These are phyloP conservation scores for Torymus aiolomorphi DNA, from an alignment of 2,888 invertebrate genomes.

Conservation along the genomic window DNA sequence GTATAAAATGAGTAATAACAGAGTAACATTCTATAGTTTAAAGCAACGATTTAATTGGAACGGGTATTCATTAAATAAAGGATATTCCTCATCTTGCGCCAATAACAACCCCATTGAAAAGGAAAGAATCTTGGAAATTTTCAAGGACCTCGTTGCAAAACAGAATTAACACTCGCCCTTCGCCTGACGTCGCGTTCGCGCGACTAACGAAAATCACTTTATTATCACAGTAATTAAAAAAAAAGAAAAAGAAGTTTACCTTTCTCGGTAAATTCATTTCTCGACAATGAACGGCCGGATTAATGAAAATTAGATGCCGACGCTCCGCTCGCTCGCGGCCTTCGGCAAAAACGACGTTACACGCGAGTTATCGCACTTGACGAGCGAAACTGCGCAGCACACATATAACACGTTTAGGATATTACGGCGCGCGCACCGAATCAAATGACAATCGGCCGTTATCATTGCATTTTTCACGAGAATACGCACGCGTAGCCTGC, in stretches of 20 bases:
- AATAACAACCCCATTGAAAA: no score
- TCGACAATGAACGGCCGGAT: slow-evolving; percentile 10
- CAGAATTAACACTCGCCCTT: not conserved
- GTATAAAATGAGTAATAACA: no score
- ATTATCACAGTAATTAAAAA: slow-evolving; percentile 3
- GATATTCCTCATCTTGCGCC: no score
- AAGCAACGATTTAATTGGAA: no score
- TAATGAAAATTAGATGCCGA: slow-evolving; percentile 24
- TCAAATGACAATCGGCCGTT: no score
- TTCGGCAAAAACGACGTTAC: not conserved
- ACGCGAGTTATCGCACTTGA: slow-evolving; percentile 14
- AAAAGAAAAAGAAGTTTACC: not conserved
- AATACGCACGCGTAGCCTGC: no score
- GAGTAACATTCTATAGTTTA: no score
- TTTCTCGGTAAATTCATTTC: slow-evolving; percentile 13
- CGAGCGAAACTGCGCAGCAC: not conserved
- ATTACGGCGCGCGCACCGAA: not conserved
- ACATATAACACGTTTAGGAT: not conserved
- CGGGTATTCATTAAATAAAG: no score
- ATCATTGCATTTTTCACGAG: no score
- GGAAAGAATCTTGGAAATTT: not conserved
- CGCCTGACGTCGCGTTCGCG: not conserved
- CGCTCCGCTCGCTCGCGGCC: not conserved
- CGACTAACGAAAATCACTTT: not conserved
- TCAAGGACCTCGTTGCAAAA: not conserved